Conservation (phyloP, 2,797 vertebrate species). For the Heterohyrax brucei region DNA sequence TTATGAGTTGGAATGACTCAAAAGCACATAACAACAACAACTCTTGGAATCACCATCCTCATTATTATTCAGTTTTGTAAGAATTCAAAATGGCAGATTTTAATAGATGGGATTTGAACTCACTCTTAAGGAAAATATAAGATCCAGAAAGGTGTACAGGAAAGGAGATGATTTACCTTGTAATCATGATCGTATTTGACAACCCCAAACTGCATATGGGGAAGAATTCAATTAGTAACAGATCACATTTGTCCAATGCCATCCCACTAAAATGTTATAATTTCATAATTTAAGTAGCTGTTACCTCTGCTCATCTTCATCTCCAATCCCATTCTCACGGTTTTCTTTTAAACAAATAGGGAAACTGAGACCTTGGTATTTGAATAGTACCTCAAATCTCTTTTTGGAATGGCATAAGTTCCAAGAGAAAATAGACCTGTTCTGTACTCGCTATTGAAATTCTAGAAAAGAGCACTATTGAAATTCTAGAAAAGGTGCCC, state of each 20-base stretch:
- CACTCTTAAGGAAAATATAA: not conserved
- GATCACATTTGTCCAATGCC: not conserved
- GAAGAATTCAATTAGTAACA: not conserved
- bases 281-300: slow-evolving; percentile 12
- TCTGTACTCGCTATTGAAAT: not conserved
- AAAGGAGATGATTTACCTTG: not conserved
- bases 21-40: too few species aligned
- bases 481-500: not conserved
- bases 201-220: not conserved
- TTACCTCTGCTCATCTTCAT: not conserved
- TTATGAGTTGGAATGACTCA: too few species aligned
- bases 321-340: not conserved
- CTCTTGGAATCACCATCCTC: not conserved
- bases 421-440: not conserved
- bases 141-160: not conserved
- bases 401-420: not conserved
- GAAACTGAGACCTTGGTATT: not conserved
- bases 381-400: not conserved
- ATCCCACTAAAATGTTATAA: not conserved
- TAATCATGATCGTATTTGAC: not conserved
- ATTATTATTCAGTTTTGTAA: not conserved
- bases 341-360: slow-evolving; percentile 7
- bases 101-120: not conserved
- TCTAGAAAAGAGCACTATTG: not conserved
- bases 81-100: not conserved